Conservation (phyloP, 2,113 vertebrate species). For the Microcebus jonahi region DNA sequence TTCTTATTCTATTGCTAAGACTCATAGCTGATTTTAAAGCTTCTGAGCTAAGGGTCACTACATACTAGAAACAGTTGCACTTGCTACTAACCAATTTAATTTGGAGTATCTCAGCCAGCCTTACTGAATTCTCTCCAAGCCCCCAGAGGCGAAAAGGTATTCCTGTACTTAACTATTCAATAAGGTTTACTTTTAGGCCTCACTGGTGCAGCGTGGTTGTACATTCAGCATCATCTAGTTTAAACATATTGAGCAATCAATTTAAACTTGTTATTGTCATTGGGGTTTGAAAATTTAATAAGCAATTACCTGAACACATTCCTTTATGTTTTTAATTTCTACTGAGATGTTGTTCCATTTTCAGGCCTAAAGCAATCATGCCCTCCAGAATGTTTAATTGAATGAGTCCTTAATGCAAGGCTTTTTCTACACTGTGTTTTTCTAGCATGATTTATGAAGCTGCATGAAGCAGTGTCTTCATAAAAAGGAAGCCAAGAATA, state of each 20-base stretch:
- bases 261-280: constrained; percentile 88
- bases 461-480: constrained; percentile 64
- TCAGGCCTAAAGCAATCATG: constrained; percentile 82
- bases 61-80: background rate
- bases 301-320: constrained; percentile 85
- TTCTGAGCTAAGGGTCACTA: background rate
- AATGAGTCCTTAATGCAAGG: constrained; percentile 76
- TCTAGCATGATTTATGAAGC: constrained; percentile 78
- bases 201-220: constrained; percentile 6
- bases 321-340: constrained; percentile 87
- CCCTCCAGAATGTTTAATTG: constrained; percentile 83
- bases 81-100: constrained; percentile 56
- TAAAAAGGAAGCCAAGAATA: constrained; percentile 52
- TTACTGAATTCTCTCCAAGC: constrained; percentile 71
- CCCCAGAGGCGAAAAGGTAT: constrained; percentile 67
- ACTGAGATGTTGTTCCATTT: constrained; percentile 81
- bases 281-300: constrained; percentile 87
- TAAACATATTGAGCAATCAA: constrained; percentile 83
- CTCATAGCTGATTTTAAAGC: background rate
- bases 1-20: background rate
- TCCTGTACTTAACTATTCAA: constrained; percentile 68
- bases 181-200: constrained; percentile 71
- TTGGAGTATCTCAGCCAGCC: background rate
- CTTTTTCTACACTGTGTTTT: constrained; percentile 76
- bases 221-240: constrained; percentile 75